Conservation (phyloP, 2,888 invertebrate genomes). For the Chloroclysta siterata region DNA sequence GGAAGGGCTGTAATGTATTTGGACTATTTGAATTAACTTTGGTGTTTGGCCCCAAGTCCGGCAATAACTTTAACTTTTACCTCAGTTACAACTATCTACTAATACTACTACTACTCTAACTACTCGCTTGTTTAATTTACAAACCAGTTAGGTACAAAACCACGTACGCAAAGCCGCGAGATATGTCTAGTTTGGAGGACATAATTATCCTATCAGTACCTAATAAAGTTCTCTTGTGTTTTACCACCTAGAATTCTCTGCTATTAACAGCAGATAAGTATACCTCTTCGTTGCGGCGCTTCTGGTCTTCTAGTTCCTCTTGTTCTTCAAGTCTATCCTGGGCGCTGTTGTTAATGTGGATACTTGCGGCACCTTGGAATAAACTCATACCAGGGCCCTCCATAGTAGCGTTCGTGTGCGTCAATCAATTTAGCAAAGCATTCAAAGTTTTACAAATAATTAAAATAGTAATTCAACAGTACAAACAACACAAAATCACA, state of each 20-base stretch:
- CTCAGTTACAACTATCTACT: too few species aligned
- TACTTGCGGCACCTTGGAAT: slow-evolving; percentile 87
- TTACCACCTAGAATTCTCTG: neutral
- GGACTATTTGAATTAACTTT: too few species aligned
- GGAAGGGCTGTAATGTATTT: too few species aligned
- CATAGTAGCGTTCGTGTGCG: slow-evolving; percentile 57
- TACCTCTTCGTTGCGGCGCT: slow-evolving; percentile 88
- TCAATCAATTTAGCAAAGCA: neutral
- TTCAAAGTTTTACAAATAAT: slow-evolving; percentile 7
- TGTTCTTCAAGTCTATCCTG: slow-evolving; percentile 87
- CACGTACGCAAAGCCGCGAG: neutral
- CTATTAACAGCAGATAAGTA: slow-evolving; percentile 2
- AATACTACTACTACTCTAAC: too few species aligned
- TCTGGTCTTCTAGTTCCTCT: slow-evolving; percentile 88
- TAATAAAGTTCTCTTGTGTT: neutral
- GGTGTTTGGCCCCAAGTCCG: too few species aligned
- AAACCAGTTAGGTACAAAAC: neutral
- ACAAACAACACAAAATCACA: slow-evolving; percentile 15
- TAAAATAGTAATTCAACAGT: slow-evolving; percentile 7
- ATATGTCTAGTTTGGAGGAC: neutral
- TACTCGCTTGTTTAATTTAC: neutral
- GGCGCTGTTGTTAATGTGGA: slow-evolving; percentile 87
- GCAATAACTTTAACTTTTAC: neutral
- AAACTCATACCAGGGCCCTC: slow-evolving; percentile 88
- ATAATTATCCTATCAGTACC: neutral